Percentiles rank a stretch among this genome's conserved stretches.
Evolutionary conservation across 2,113 vertebrate genomes (phyloP).

Genomic region (Eubucco bourcierii): DNA sequence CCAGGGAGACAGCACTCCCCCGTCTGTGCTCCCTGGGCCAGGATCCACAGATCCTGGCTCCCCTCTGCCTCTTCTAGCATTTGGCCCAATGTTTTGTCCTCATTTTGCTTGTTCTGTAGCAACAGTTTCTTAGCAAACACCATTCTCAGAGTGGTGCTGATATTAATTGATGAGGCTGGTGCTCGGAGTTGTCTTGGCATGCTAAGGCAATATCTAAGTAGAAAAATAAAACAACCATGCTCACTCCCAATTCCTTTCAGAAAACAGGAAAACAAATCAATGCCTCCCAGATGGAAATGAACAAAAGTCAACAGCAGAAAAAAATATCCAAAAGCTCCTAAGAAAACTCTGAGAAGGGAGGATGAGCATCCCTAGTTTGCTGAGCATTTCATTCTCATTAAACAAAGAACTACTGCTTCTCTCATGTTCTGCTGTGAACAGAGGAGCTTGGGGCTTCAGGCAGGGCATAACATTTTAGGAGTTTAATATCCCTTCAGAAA

Average conservation of each 20-base stretch:
- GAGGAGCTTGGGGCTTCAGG: neutral
- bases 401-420: conserved; percentile 28
- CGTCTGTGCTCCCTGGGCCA: conserved; percentile 61
- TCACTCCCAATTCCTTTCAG: conserved; percentile 57
- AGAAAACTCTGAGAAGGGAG: conserved; percentile 18
- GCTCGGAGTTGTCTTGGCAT: conserved; percentile 72
- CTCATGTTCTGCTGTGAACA: neutral
- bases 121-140: conserved; percentile 75
- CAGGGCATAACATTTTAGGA: neutral
- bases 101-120: conserved; percentile 73
- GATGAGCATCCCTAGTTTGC: neutral
- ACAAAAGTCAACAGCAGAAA: conserved; percentile 30
- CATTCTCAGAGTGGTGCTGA: conserved; percentile 67
- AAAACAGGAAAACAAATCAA: conserved; percentile 47
- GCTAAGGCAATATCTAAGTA: conserved; percentile 63
- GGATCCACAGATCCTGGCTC: conserved; percentile 58
- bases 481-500: conserved; percentile 31
- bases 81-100: conserved; percentile 72
- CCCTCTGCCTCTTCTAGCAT: conserved; percentile 56
- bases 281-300: conserved; percentile 51
- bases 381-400: conserved; percentile 16
- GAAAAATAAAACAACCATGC: conserved; percentile 68
- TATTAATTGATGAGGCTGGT: conserved; percentile 74
- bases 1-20: conserved; percentile 47
- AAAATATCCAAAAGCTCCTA: conserved; percentile 34